Percentiles rank a stretch among this genome's conserved stretches.
Conservation (phyloP, 2,113 vertebrate genomes). For the Macquaria ambigua region DNA sequence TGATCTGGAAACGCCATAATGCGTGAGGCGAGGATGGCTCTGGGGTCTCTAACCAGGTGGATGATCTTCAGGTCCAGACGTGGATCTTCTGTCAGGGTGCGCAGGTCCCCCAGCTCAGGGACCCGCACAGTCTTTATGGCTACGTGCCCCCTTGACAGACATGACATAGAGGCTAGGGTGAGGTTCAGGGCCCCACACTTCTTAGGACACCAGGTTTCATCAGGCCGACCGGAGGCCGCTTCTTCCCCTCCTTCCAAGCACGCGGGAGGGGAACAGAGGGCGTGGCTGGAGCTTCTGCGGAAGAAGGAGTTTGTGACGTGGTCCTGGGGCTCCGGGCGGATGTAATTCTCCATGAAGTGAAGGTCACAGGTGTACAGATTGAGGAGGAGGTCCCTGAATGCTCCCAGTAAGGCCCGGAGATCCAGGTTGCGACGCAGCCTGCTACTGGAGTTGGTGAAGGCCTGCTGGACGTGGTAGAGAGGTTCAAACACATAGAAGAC, state of each 20-base stretch:
- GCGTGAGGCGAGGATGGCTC: slow-evolving; percentile 87
- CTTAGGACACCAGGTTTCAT: slow-evolving; percentile 83
- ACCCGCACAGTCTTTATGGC: slow-evolving; percentile 87
- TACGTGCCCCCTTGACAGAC: slow-evolving; percentile 75
- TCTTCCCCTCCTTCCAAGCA: slow-evolving; percentile 66
- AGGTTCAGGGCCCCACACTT: slow-evolving; percentile 85
- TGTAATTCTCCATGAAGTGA: slow-evolving; percentile 86
- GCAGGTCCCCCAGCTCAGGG: slow-evolving; percentile 84
- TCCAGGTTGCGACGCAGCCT: slow-evolving; percentile 75
- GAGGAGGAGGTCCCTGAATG: slow-evolving; percentile 86
- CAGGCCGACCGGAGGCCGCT: slow-evolving; percentile 24
- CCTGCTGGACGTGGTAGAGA: slow-evolving; percentile 86
- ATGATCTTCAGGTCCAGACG: slow-evolving; percentile 86
- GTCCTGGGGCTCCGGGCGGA: slow-evolving; percentile 82
- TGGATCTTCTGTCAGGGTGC: slow-evolving; percentile 85
- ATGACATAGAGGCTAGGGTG: slow-evolving; percentile 82
- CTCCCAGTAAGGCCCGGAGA: slow-evolving; percentile 83
- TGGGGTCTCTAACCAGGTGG: slow-evolving; percentile 88
- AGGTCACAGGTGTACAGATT: slow-evolving; percentile 87
- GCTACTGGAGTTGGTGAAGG: slow-evolving; percentile 84
- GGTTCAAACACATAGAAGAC: slow-evolving; percentile 88
- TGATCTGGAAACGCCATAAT: slow-evolving; percentile 83
- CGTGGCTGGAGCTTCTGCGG: slow-evolving; percentile 84
- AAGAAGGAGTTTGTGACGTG: slow-evolving; percentile 84
- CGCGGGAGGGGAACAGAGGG: slow-evolving; percentile 85